These are phyloP conservation scores for Florisuga fusca DNA, from an alignment of 2,797 vertebrate genomes.

Conservation along the genomic window DNA sequence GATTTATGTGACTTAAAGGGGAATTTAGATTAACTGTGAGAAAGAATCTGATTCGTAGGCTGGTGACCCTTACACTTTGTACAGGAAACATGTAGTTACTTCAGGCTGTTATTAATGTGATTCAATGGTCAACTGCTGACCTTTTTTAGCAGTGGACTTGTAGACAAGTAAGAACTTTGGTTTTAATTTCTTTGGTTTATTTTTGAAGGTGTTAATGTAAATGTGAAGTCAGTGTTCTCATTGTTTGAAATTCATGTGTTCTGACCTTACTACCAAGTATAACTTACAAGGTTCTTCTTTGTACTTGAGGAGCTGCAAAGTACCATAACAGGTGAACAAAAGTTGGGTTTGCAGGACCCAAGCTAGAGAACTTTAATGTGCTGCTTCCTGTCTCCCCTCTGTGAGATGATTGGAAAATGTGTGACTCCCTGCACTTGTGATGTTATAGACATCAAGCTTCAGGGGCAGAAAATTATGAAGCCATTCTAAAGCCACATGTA, in stretches of 20 bases:
- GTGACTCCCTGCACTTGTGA: not conserved
- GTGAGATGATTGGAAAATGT: not conserved
- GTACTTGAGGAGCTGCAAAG: not conserved
- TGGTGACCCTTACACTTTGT: not conserved
- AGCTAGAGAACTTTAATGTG: not conserved
- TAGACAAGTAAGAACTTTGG: not conserved
- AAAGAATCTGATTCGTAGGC: not conserved
- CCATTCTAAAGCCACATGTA: not conserved
- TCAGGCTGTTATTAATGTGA: not conserved
- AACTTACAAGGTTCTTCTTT: not conserved
- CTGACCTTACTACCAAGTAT: not conserved
- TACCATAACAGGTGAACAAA: too few relatives aligned
- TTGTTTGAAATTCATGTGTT: not conserved
- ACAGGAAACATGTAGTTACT: not conserved
- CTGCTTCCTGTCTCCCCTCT: not conserved
- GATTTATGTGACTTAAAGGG: not conserved
- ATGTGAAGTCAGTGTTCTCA: not conserved
- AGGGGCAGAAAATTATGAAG: not conserved
- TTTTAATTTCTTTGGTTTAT: not conserved
- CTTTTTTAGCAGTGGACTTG: not conserved
- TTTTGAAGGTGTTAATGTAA: not conserved
- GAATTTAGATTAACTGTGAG: not conserved
- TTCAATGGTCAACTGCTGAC: not conserved
- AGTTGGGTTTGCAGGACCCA: not conserved
- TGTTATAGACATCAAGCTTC: not conserved